Evolutionary conservation across 2,797 vertebrate species (phyloP), one percentile per base, ranked within the genome.

Genomic region (Channa striata): DNA sequence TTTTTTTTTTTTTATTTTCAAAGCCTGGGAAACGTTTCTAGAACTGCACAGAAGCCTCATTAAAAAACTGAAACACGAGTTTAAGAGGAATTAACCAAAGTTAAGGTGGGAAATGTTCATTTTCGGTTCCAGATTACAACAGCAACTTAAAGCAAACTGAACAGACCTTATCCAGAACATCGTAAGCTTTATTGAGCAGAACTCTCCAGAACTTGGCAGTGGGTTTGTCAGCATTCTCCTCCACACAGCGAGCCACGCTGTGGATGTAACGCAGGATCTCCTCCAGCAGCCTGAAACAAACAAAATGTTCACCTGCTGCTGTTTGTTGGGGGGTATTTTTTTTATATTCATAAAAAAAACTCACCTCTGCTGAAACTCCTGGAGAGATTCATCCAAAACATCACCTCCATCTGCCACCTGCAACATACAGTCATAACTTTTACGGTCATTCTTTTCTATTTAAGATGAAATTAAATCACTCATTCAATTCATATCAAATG

Each of bases 171-270:
- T 99, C 98, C 71, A 99, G 87, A 67, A 96, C 79, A n/a, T 99
- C 97, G 0, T 99, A 99, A 8, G 93, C 86, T 78, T 97, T 98
- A 59, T 93, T 97, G 36, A 99, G 96, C 54, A 99, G 94, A 13
- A 95, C 96, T 58, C 97, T 95, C 98, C 98, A 99, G 78, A 98
- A 99, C 89, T 97, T 99, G 30, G 94, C 95, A 0, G 96, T 97
- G 43, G 95, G 92, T 72, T 94, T 95, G 85, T 97, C 94, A 0
- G 93, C 81, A 0, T 97, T 96, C 68, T 91, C 91, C 91, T 99
- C 97, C 70, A 96, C 86, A 0, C 95, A 95, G 52, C 82, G 94
- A 4, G 97, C 97, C 1, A 97, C 94, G 0, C 84, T 83, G 54
- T 96, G 95, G 64, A 99, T 95, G 84, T 96, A 97, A 5, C 82